A percentile compares a stretch with the other conserved stretches of the same genome.
These are phyloP conservation scores for Xestobium rufovillosum DNA, from an alignment of 2,888 invertebrate genomes.

Conservation along the genomic window DNA sequence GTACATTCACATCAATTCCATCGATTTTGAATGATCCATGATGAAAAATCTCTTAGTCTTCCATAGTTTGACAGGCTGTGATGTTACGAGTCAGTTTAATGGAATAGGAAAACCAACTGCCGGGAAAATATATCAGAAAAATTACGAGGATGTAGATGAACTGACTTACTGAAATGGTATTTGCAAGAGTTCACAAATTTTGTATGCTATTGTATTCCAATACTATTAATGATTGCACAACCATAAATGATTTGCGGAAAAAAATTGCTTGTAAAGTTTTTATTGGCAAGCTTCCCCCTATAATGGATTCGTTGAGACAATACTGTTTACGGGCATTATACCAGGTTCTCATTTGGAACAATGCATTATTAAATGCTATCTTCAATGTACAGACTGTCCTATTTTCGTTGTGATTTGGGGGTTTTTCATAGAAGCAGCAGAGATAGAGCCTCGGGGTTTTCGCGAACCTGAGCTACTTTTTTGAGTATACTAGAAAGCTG, in stretches of 20 bases:
- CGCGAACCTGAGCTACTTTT: too few species aligned
- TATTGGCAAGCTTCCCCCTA: slow-evolving; percentile 2
- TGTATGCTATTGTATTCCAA: background rate
- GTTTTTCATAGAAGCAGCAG: too few species aligned
- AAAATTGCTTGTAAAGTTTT: background rate
- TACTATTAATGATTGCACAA: background rate
- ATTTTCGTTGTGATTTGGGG: too few species aligned
- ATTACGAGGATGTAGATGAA: slow-evolving; percentile 1
- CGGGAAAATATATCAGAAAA: slow-evolving; percentile 1
- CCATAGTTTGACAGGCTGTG: slow-evolving; percentile 2
- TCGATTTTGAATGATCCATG: slow-evolving; percentile 1
- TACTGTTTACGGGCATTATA: slow-evolving; percentile 2
- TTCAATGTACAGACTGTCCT: too few species aligned
- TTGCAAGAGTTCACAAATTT: background rate
- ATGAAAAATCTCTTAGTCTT: background rate
- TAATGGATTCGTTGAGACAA: slow-evolving; percentile 1
- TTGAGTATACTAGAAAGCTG: too few species aligned
- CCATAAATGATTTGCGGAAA: slow-evolving; percentile 3
- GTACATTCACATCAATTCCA: background rate
- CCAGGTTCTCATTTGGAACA: background rate
- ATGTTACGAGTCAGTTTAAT: slow-evolving; percentile 2
- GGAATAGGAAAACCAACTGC: background rate
- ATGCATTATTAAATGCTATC: slow-evolving; percentile 3
- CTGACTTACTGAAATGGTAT: slow-evolving; percentile 1
- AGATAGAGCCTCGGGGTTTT: too few species aligned